phyloP scores from a whole-genome alignment of 23 tunicate species.

The Oikopleura dioica region DNA sequence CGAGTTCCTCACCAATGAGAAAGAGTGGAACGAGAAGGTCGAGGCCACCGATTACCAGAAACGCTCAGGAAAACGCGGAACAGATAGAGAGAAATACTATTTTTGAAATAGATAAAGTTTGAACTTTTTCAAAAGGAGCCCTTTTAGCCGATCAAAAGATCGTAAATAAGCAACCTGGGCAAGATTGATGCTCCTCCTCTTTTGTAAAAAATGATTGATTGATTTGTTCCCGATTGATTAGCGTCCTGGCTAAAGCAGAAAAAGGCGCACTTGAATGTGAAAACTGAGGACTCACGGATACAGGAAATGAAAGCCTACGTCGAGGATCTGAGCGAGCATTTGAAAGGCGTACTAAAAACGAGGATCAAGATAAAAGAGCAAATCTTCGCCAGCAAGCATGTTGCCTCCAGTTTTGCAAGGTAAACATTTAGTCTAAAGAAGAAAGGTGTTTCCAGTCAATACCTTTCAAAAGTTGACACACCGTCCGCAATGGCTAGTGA shows the following conservation, averaged over 20 bases:
- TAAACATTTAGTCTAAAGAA: too few species aligned
- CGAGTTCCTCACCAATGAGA: conserved; percentile 6
- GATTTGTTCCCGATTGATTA: not conserved
- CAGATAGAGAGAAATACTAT: too few species aligned
- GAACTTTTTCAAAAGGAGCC: too few species aligned
- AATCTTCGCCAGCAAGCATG: not conserved
- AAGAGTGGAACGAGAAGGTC: not conserved
- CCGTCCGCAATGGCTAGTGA: not conserved
- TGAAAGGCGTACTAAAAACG: not conserved
- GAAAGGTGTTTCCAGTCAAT: too few species aligned
- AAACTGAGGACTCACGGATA: not conserved
- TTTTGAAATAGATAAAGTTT: too few species aligned
- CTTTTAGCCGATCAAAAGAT: not conserved
- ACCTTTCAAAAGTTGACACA: too few species aligned
- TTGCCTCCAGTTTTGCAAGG: not conserved
- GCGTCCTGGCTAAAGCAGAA: not conserved
- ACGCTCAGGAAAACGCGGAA: too few species aligned
- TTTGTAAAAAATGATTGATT: not conserved
- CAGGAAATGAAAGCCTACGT: not conserved
- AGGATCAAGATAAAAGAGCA: not conserved
- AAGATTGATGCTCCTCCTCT: too few species aligned
- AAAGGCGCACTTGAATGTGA: not conserved
- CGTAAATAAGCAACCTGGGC: too few species aligned
- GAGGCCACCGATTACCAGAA: conserved; percentile 1
- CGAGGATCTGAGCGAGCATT: not conserved